A percentile compares a stretch with the other conserved stretches of the same genome.
Evolutionary conservation across 2,888 invertebrate species (phyloP).

Genomic region (Gibbula magus): DNA sequence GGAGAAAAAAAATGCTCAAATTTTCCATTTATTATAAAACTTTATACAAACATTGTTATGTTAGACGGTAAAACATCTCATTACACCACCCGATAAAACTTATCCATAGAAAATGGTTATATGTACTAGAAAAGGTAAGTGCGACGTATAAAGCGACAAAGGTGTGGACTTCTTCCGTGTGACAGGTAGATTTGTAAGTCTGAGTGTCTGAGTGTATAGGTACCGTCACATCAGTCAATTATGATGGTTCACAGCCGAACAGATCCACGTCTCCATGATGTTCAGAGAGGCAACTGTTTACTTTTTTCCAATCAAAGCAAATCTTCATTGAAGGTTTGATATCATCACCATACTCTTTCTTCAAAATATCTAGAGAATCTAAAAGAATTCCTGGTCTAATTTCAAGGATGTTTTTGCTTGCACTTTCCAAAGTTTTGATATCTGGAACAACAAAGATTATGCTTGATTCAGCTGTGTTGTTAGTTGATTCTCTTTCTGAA

Average conservation of each 20-base stretch:
- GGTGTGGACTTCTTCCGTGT: too few relatives aligned
- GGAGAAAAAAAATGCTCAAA: too few relatives aligned
- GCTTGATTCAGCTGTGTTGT: not conserved
- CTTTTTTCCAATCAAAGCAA: conserved; percentile 11
- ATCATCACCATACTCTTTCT: not conserved
- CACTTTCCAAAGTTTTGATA: not conserved
- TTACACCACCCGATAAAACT: too few relatives aligned
- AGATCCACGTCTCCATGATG: not conserved
- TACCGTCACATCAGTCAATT: too few relatives aligned
- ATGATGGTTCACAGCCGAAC: not conserved
- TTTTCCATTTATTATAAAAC: too few relatives aligned
- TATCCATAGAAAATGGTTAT: too few relatives aligned
- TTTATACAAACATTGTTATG: too few relatives aligned
- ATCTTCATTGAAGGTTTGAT: not conserved
- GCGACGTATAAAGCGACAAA: too few relatives aligned
- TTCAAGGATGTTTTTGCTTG: not conserved
- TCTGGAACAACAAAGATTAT: conserved; percentile 28
- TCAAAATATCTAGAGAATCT: conserved; percentile 1
- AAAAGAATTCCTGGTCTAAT: not conserved
- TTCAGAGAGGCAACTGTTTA: not conserved
- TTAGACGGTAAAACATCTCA: too few relatives aligned
- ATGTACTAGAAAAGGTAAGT: too few relatives aligned
- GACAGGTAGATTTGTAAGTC: too few relatives aligned
- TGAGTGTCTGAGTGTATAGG: too few relatives aligned
- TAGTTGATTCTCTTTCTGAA: not conserved